A percentile compares a stretch with the other conserved stretches of the same genome.
Conservation (phyloP, 2,888 invertebrate genomes). For the Synergus umbraculus region DNA sequence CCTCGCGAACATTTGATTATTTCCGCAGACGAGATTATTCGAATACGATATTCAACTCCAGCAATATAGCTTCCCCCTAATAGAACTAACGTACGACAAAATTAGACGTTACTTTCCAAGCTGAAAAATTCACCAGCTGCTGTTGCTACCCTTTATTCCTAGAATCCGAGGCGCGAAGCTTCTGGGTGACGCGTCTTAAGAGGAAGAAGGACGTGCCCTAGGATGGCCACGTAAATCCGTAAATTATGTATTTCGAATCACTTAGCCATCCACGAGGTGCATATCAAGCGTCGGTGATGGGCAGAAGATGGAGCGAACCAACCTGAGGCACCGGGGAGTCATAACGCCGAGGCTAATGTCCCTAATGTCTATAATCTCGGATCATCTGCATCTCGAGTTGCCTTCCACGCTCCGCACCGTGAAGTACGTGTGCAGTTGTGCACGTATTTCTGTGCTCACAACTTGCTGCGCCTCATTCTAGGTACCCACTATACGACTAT, state of each 20-base stretch:
- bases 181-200: background rate
- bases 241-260: conserved; percentile 65
- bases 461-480: background rate
- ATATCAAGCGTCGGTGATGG: conserved; percentile 51
- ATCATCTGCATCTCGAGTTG: conserved; percentile 69
- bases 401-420: conserved; percentile 43
- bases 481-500: background rate
- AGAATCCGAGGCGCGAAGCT: background rate
- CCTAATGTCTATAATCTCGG: conserved; percentile 75
- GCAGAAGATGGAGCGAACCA: conserved; percentile 35
- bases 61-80: no score
- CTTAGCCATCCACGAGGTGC: conserved; percentile 57
- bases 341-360: conserved; percentile 70
- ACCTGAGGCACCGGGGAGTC: conserved; percentile 51
- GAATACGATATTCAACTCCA: no score
- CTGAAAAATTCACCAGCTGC: no score
- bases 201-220: background rate
- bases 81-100: no score
- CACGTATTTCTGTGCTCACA: conserved; percentile 18
- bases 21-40: no score
- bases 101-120: no score
- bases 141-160: no score
- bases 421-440: conserved; percentile 31
- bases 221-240: conserved; percentile 55
- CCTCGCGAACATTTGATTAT: no score